These are phyloP conservation scores for Nomada hirtipes DNA, from an alignment of 2,888 invertebrate genomes.

Conservation along the genomic window DNA sequence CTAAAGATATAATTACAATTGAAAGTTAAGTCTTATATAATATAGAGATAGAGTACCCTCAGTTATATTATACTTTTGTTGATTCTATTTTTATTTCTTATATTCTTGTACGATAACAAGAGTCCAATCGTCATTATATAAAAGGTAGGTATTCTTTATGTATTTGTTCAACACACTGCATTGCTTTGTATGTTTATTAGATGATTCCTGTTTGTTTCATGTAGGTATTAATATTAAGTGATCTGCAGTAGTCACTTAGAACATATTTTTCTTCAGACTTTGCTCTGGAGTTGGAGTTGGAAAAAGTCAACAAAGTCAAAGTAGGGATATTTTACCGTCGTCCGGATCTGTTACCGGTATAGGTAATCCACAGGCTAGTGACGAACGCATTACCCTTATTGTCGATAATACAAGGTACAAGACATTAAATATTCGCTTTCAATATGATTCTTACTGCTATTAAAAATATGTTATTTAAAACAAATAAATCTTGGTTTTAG, in stretches of 20 bases:
- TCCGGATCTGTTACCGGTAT: conserved; percentile 82
- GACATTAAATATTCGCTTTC: not conserved
- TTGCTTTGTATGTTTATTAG: conserved; percentile 60
- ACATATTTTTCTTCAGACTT: conserved; percentile 75
- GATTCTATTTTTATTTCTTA: conserved; percentile 27
- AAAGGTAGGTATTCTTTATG: conserved; percentile 64
- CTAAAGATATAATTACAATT: conserved; percentile 14
- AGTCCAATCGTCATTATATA: conserved; percentile 48
- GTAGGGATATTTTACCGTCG: conserved; percentile 77
- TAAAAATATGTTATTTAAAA: not conserved
- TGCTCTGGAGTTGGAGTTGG: conserved; percentile 77
- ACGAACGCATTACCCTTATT: conserved; percentile 95
- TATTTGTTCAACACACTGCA: conserved; percentile 33
- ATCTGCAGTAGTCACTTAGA: conserved; percentile 19
- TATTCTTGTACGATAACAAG: conserved; percentile 50
- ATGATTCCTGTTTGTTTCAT: conserved; percentile 32
- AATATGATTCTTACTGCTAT: not conserved
- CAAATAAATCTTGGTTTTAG: conserved; percentile 58
- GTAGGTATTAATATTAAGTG: conserved; percentile 20
- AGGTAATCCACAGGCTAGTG: conserved; percentile 85
- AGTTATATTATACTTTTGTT: conserved; percentile 11
- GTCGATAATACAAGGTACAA: conserved; percentile 95
- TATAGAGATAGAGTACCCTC: not conserved
- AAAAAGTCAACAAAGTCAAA: conserved; percentile 78
- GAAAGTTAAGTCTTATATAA: not conserved